A percentile compares a stretch with the other conserved stretches of the same genome.
Evolutionary conservation across 1,140 invertebrate genomes (phyloP).

Genomic region (Venturia canescens): DNA sequence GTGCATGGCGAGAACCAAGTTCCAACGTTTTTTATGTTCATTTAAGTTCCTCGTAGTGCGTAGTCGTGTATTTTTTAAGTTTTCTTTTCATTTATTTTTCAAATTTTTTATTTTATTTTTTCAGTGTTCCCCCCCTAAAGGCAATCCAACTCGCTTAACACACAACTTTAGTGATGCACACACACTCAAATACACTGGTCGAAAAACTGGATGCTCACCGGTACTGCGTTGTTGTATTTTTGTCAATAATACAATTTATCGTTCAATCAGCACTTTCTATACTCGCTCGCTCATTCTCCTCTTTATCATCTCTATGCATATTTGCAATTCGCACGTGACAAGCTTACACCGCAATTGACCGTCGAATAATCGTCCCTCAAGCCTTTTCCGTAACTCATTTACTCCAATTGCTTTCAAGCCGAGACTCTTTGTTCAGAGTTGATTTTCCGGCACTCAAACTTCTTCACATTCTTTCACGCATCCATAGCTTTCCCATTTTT

Average conservation of each 20-base stretch:
- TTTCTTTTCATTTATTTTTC: not conserved
- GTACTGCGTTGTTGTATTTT: constrained; percentile 13
- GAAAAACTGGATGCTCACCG: not conserved
- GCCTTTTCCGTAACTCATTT: too few relatives aligned
- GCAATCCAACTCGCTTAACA: constrained; percentile 8
- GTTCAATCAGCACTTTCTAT: too few relatives aligned
- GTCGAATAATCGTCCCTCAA: too few relatives aligned
- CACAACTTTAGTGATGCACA: constrained; percentile 12
- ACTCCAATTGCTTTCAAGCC: too few relatives aligned
- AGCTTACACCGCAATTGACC: too few relatives aligned
- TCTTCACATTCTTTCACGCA: not conserved
- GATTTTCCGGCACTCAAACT: too few relatives aligned
- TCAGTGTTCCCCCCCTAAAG: constrained; percentile 16
- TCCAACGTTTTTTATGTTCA: constrained; percentile 2
- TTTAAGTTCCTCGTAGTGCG: constrained; percentile 7
- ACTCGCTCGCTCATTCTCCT: too few relatives aligned
- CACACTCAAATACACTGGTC: not conserved
- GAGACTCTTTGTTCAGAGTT: too few relatives aligned
- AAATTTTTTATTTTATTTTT: constrained; percentile 7
- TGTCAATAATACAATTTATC: too few relatives aligned
- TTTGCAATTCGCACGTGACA: too few relatives aligned
- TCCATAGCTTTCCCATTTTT: not conserved
- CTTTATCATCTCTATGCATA: too few relatives aligned
- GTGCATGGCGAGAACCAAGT: constrained; percentile 20
- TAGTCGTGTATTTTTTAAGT: constrained; percentile 4